A percentile compares a stretch with the other conserved stretches of the same genome.
Evolutionary conservation across 2,888 invertebrate species (phyloP).

Genomic region (Aelia acuminata): DNA sequence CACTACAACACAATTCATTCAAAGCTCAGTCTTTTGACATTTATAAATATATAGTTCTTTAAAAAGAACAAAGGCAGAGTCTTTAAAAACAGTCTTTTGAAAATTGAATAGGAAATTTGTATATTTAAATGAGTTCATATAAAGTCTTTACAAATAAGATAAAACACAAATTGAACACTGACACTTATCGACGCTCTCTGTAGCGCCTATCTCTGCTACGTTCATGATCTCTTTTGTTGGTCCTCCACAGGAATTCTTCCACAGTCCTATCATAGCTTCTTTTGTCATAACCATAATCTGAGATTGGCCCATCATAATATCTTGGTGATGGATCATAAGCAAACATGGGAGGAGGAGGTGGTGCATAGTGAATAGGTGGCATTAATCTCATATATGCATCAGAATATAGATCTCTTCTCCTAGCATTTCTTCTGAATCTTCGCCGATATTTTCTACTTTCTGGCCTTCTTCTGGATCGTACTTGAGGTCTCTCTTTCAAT

Average conservation of each 20-base stretch:
- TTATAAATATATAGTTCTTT: constrained; percentile 23
- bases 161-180: constrained; percentile 53
- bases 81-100: constrained; percentile 59
- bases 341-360: constrained; percentile 53
- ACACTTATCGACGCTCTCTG: constrained; percentile 74
- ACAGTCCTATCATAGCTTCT: constrained; percentile 90
- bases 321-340: constrained; percentile 63
- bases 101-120: constrained; percentile 51
- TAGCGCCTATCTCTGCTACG: constrained; percentile 75
- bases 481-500: constrained; percentile 54
- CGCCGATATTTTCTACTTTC: constrained; percentile 32
- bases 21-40: constrained; percentile 46
- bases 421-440: neutral
- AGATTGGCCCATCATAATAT: constrained; percentile 61
- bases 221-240: constrained; percentile 77
- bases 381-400: constrained; percentile 49
- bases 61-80: constrained; percentile 54
- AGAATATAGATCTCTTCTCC: constrained; percentile 50
- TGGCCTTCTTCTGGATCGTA: constrained; percentile 42
- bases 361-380: constrained; percentile 53
- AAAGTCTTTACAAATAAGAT: constrained; percentile 52
- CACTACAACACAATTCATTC: constrained; percentile 52
- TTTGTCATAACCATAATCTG: constrained; percentile 75
- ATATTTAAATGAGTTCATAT: constrained; percentile 59
- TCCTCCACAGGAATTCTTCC: constrained; percentile 89